These are phyloP conservation scores for Notothenia coriiceps DNA, from an alignment of 2,113 vertebrate genomes.

Conservation along the genomic window DNA sequence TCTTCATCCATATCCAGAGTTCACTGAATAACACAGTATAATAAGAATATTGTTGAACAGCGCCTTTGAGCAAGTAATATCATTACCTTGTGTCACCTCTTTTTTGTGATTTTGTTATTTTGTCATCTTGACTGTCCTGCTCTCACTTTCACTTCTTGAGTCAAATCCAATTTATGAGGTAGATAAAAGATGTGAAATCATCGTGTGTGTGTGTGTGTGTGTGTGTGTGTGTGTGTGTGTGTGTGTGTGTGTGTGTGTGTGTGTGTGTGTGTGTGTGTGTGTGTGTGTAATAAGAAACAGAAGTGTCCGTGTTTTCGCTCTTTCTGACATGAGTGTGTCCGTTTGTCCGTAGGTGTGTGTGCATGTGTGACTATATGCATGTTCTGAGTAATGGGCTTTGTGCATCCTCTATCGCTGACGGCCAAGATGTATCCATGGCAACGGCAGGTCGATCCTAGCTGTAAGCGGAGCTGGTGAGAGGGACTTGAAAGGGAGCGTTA, in stretches of 20 bases:
- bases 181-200: background rate
- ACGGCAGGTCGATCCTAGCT: conserved; percentile 80
- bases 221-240: background rate
- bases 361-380: conserved; percentile 55
- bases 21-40: too few species aligned
- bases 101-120: conserved; percentile 40
- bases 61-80: conserved; percentile 40
- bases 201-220: conserved; percentile 7
- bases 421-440: conserved; percentile 84
- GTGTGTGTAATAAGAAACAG: background rate
- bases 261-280: background rate
- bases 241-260: background rate
- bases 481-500: conserved; percentile 81
- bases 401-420: conserved; percentile 71
- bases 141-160: conserved; percentile 11
- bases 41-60: conserved; percentile 44
- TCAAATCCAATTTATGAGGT: conserved; percentile 35
- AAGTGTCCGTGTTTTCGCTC: conserved; percentile 10
- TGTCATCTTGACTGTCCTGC: conserved; percentile 10
- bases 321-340: background rate
- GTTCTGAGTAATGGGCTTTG: conserved; percentile 77
- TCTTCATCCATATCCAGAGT: conserved; percentile 1
- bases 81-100: conserved; percentile 22
- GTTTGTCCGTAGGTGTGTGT: conserved; percentile 1
- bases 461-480: conserved; percentile 68